A percentile compares a stretch with the other conserved stretches of the same genome.
These are phyloP conservation scores for Latrodectus geometricus DNA, from an alignment of 1,140 invertebrate genomes.

Conservation along the genomic window DNA sequence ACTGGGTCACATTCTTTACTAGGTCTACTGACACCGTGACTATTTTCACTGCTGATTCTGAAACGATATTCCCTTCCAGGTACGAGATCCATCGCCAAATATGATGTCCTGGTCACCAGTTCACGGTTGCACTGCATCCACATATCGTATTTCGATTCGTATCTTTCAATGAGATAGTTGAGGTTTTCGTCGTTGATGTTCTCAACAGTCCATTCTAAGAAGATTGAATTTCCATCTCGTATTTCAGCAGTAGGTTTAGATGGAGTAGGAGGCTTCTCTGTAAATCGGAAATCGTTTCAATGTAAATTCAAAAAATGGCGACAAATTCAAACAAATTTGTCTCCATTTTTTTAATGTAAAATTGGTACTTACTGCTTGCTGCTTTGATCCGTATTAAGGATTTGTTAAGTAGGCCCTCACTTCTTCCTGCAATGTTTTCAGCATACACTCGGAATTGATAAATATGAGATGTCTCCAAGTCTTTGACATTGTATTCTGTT, in stretches of 20 bases:
- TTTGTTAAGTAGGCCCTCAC: slow-evolving; percentile 70
- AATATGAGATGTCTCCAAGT: slow-evolving; percentile 71
- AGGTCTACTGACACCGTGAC: slow-evolving; percentile 9
- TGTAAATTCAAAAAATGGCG: neutral
- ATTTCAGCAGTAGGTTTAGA: slow-evolving; percentile 19
- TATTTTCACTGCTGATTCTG: slow-evolving; percentile 47
- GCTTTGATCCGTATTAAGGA: slow-evolving; percentile 64
- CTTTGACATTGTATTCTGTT: slow-evolving; percentile 67
- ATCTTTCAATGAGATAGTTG: slow-evolving; percentile 34
- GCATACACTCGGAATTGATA: slow-evolving; percentile 76
- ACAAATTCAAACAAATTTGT: neutral
- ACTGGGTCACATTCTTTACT: slow-evolving; percentile 29
- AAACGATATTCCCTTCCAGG: slow-evolving; percentile 19
- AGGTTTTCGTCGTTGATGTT: neutral
- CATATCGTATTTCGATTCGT: slow-evolving; percentile 8
- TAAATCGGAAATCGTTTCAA: neutral
- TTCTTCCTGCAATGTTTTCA: slow-evolving; percentile 73
- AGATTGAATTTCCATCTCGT: neutral
- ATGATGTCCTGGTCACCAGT: neutral
- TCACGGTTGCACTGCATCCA: slow-evolving; percentile 43
- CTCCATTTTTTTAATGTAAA: neutral
- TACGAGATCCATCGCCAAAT: neutral
- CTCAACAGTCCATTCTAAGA: slow-evolving; percentile 39
- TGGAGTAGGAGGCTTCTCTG: slow-evolving; percentile 38
- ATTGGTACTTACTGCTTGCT: slow-evolving; percentile 63